phyloP scores from a whole-genome alignment of 2,888 invertebrate species.

The Calameuta pallipes region DNA sequence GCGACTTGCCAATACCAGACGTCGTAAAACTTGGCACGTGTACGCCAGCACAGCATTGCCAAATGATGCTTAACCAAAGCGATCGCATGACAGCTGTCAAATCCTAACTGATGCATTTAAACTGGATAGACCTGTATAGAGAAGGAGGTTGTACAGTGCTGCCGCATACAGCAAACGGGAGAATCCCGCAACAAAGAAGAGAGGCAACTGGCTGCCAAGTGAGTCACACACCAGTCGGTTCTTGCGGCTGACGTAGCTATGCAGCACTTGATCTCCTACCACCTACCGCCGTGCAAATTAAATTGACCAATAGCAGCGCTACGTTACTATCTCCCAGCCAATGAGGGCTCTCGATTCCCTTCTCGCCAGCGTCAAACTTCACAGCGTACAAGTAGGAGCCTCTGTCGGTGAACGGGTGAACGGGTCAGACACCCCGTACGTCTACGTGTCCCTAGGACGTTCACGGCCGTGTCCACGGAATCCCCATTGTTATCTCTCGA shows the following conservation, averaged over 20 bases:
- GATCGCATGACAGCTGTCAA: not conserved
- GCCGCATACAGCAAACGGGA: conserved; percentile 48
- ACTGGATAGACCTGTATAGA: not conserved
- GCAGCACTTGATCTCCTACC: conserved; percentile 19
- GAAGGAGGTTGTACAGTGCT: conserved; percentile 43
- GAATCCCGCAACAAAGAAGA: conserved; percentile 47
- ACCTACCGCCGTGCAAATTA: not conserved
- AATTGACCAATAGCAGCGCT: not conserved
- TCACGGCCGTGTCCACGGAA: conserved; percentile 58
- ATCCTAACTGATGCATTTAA: not conserved
- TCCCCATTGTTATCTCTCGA: conserved; percentile 46
- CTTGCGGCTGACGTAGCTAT: conserved; percentile 27
- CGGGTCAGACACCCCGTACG: conserved; percentile 62
- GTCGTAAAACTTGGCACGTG: not conserved
- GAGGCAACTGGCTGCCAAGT: conserved; percentile 39
- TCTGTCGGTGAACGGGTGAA: conserved; percentile 56
- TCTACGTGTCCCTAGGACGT: conserved; percentile 60
- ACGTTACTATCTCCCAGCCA: not conserved
- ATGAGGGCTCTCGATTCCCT: conserved; percentile 15
- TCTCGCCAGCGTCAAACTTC: conserved; percentile 27
- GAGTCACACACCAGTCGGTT: conserved; percentile 51
- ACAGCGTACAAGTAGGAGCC: conserved; percentile 33
- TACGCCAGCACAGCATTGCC: not conserved
- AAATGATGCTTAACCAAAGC: not conserved
- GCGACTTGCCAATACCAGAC: not conserved